phyloP scores from a whole-genome alignment of 2,113 vertebrate species.

The Ovibos moschatus region DNA sequence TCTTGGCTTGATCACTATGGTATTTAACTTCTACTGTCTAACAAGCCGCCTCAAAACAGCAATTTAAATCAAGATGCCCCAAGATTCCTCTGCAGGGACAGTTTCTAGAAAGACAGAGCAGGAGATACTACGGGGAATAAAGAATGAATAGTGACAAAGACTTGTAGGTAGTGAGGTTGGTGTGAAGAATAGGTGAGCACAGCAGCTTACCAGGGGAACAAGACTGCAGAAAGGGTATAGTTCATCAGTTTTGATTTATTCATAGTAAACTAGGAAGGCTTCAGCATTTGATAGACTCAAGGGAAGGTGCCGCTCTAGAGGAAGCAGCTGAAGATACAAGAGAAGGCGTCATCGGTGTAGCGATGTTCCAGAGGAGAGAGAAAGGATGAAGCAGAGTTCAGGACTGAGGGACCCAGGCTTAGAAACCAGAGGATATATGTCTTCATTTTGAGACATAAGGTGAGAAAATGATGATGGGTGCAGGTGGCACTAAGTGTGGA shows the following conservation, averaged over 20 bases:
- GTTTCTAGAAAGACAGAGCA: neutral
- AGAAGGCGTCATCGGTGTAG: neutral
- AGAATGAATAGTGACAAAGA: neutral
- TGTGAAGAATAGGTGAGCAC: neutral
- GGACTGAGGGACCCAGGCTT: neutral
- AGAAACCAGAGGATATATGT: neutral
- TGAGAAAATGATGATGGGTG: neutral
- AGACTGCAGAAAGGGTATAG: neutral
- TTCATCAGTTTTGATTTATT: neutral
- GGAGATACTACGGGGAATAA: neutral
- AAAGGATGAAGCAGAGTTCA: neutral
- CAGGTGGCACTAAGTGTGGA: too few species aligned
- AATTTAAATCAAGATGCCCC: neutral
- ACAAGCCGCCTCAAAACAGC: neutral
- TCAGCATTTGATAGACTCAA: neutral
- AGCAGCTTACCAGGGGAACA: neutral
- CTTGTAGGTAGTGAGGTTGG: neutral
- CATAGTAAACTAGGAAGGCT: neutral
- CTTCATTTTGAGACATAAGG: neutral
- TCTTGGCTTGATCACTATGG: neutral
- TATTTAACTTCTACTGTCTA: neutral
- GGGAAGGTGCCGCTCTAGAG: neutral
- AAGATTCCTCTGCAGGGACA: neutral
- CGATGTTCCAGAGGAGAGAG: neutral
- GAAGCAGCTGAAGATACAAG: neutral